Evolutionary conservation across 2,888 invertebrate species (phyloP).

Genomic region (Lasioglossum figueresi): DNA sequence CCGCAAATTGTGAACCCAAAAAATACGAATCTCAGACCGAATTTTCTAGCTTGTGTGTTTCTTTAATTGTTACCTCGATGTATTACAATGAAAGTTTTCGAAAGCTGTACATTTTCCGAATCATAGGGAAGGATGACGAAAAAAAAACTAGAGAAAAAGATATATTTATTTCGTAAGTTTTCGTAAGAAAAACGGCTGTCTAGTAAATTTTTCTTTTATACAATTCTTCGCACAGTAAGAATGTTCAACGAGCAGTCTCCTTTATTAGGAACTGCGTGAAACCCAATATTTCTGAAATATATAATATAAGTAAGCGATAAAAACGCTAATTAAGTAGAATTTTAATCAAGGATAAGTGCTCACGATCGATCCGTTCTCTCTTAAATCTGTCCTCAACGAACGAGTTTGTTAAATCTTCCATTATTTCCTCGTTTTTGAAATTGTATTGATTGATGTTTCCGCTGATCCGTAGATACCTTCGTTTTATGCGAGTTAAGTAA

Average conservation of each 20-base stretch:
- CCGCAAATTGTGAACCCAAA: background rate
- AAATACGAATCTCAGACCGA: background rate
- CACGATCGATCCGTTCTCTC: conserved; percentile 71
- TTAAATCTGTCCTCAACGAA: conserved; percentile 65
- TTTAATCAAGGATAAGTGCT: conserved; percentile 51
- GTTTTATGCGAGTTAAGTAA: conserved; percentile 16
- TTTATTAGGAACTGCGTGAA: conserved; percentile 74
- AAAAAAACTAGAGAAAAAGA: background rate
- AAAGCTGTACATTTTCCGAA: background rate
- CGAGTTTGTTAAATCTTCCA: conserved; percentile 68
- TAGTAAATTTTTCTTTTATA: background rate
- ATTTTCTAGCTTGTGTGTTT: background rate
- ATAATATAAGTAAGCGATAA: conserved; percentile 44
- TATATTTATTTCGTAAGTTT: conserved; percentile 16
- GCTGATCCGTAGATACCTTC: conserved; percentile 53
- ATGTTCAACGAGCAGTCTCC: conserved; percentile 36
- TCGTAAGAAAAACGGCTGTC: background rate
- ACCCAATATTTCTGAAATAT: conserved; percentile 73
- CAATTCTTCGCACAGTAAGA: background rate
- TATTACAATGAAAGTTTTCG: background rate
- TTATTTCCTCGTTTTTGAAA: conserved; percentile 69
- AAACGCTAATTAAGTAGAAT: conserved; percentile 40
- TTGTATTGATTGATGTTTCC: conserved; percentile 69
- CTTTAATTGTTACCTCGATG: background rate
- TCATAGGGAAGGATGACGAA: background rate